phyloP scores from a whole-genome alignment of 2,113 vertebrate species.

The Brachypteracias leptosomus region DNA sequence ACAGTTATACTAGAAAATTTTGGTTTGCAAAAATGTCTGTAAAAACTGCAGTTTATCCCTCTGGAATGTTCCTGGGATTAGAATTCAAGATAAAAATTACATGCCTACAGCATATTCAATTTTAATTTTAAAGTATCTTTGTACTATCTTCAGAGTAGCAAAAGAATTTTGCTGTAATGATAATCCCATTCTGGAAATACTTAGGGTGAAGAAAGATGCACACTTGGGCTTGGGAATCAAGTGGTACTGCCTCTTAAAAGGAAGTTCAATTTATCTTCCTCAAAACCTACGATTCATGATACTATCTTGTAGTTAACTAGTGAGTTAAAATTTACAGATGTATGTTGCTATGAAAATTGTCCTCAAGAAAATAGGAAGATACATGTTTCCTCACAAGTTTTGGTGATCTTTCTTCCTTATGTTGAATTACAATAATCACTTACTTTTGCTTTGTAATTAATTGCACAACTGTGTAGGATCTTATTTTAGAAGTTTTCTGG shows the following conservation, averaged over 20 bases:
- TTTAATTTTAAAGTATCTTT: neutral
- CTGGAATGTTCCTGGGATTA: neutral
- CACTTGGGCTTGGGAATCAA: neutral
- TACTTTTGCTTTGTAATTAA: neutral
- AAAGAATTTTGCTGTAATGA: neutral
- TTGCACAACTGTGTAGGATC: neutral
- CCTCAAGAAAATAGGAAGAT: neutral
- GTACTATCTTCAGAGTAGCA: neutral
- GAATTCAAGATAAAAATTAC: neutral
- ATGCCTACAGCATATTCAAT: neutral
- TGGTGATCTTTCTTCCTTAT: neutral
- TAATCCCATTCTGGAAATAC: neutral
- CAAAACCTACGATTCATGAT: neutral
- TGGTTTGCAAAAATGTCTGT: neutral
- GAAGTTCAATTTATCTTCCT: neutral
- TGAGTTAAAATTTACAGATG: neutral
- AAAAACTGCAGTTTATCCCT: neutral
- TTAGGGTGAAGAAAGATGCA: neutral
- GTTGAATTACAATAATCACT: neutral
- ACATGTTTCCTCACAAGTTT: neutral
- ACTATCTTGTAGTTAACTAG: neutral
- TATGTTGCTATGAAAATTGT: neutral
- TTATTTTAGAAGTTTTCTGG: neutral
- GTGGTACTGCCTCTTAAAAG: neutral
- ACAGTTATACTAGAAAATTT: neutral